Percentiles rank a stretch among this genome's conserved stretches.
These are phyloP conservation scores for Atopsyche davidsoni DNA, from an alignment of 1,140 invertebrate genomes.

Conservation along the genomic window DNA sequence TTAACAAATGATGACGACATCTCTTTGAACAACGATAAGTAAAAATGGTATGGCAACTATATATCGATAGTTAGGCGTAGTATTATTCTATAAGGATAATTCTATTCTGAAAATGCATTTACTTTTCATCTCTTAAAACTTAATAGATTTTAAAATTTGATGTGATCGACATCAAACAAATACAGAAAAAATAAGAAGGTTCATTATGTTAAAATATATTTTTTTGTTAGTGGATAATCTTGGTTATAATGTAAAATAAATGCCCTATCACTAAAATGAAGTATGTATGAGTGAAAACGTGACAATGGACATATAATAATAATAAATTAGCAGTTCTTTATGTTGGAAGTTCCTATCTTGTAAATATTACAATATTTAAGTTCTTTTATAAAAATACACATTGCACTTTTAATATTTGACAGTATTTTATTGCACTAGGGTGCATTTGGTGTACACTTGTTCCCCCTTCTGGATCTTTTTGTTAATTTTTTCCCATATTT, in stretches of 20 bases:
- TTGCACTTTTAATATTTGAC: not conserved
- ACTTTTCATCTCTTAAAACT: too few relatives aligned
- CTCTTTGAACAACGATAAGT: not conserved
- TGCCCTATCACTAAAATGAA: not conserved
- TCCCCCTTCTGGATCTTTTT: constrained; percentile 35
- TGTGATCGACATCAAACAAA: too few relatives aligned
- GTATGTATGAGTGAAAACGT: not conserved
- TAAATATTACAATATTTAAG: not conserved
- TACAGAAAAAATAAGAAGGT: too few relatives aligned
- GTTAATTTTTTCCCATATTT: constrained; percentile 42
- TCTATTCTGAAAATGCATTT: too few relatives aligned
- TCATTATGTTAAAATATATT: not conserved
- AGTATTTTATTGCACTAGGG: constrained; percentile 30
- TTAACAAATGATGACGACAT: not conserved
- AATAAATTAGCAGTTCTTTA: not conserved
- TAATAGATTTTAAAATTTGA: too few relatives aligned
- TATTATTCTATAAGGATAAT: too few relatives aligned
- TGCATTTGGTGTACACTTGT: constrained; percentile 44
- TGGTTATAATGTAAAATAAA: not conserved
- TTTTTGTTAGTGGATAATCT: not conserved
- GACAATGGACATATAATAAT: not conserved
- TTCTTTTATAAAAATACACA: not conserved
- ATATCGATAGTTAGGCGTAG: too few relatives aligned
- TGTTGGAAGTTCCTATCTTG: not conserved
- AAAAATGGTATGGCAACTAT: too few relatives aligned